phyloP scores from a whole-genome alignment of 2,797 vertebrate species.

The Cuniculus paca region DNA sequence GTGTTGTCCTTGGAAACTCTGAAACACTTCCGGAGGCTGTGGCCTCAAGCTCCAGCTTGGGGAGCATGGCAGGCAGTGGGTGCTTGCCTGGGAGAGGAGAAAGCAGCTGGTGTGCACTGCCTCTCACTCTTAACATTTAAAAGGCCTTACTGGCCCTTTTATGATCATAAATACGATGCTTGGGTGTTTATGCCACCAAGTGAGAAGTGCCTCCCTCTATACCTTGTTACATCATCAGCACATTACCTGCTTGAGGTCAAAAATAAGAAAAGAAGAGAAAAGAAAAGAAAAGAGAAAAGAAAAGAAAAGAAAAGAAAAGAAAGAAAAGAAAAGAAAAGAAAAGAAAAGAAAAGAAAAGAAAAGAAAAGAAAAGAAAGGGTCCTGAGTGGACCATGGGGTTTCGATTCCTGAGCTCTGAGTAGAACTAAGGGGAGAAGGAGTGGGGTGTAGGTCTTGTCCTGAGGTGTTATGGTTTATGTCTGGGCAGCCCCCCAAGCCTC shows the following conservation, averaged over 20 bases:
- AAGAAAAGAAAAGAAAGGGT: background rate
- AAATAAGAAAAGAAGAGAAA: too few relatives aligned
- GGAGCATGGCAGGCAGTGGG: background rate
- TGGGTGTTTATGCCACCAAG: background rate
- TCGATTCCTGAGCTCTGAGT: background rate
- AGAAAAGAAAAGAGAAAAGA: too few relatives aligned
- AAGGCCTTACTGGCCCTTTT: background rate
- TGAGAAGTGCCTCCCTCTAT: background rate
- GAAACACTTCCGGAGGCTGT: conserved; percentile 26
- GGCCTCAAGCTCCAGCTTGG: background rate
- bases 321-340: too few relatives aligned
- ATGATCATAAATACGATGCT: background rate
- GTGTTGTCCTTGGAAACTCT: conserved; percentile 5
- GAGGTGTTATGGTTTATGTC: too few relatives aligned
- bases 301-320: too few relatives aligned
- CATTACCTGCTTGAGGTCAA: background rate
- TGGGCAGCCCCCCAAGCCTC: too few relatives aligned
- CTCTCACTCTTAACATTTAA: background rate
- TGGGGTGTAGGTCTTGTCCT: background rate
- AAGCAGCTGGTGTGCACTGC: background rate
- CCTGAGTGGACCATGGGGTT: background rate
- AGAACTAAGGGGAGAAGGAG: background rate
- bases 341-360: background rate
- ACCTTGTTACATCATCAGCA: background rate
- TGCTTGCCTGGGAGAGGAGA: background rate